phyloP scores from a whole-genome alignment of 2,888 invertebrate genomes.

The Caradrina clavipalpis region DNA sequence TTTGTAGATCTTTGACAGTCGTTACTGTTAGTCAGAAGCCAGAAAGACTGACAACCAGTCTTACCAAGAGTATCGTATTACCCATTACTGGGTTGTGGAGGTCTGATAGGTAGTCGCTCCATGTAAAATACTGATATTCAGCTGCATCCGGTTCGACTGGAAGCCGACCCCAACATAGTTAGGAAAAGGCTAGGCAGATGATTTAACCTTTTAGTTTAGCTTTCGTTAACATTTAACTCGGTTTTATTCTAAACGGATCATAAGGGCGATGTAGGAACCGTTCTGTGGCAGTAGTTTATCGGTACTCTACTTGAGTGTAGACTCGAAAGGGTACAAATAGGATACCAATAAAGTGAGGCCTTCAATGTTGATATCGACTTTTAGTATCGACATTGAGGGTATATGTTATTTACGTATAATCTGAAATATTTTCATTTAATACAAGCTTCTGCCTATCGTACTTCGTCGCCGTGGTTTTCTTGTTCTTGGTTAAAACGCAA shows the following conservation, averaged over 20 bases:
- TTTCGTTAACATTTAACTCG: slow-evolving; percentile 5
- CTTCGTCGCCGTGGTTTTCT: too few relatives aligned
- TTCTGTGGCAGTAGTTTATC: background rate
- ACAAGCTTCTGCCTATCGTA: background rate
- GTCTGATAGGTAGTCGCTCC: too few relatives aligned
- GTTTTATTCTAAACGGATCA: slow-evolving; percentile 31
- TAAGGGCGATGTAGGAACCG: slow-evolving; percentile 10
- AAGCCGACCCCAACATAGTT: too few relatives aligned
- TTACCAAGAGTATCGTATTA: too few relatives aligned
- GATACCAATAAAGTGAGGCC: background rate
- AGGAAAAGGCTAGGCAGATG: too few relatives aligned
- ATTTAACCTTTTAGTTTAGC: slow-evolving; percentile 22
- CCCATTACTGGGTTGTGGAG: too few relatives aligned
- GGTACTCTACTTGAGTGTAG: background rate
- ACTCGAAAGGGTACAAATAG: slow-evolving; percentile 13
- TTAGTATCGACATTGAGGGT: background rate
- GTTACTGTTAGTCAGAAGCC: too few relatives aligned
- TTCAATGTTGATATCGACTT: slow-evolving; percentile 4
- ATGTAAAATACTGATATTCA: too few relatives aligned
- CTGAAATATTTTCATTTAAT: slow-evolving; percentile 1
- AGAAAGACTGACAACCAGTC: too few relatives aligned
- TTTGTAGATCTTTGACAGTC: too few relatives aligned
- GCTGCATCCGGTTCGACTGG: too few relatives aligned
- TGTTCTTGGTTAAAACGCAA: too few relatives aligned
- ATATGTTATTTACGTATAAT: slow-evolving; percentile 13